Conservation (phyloP, 2,797 vertebrate genomes). For the Amphiprion clarkii region DNA sequence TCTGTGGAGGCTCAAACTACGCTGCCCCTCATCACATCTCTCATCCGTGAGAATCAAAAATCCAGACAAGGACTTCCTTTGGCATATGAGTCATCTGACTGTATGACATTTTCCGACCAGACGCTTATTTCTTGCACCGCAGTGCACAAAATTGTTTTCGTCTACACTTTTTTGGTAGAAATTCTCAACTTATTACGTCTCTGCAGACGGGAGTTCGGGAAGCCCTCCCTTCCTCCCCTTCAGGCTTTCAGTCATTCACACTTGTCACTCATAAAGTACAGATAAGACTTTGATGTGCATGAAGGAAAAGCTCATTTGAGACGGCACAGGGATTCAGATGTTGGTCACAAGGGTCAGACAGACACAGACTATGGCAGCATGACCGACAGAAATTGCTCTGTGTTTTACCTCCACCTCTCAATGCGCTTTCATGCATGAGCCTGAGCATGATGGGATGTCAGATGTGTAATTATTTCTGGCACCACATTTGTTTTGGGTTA, state of each 20-base stretch:
- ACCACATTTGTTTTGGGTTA: not conserved
- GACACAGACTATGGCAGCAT: not conserved
- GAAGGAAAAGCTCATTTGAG: slow-evolving; percentile 29
- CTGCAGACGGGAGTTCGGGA: slow-evolving; percentile 3
- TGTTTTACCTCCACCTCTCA: not conserved
- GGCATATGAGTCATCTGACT: slow-evolving; percentile 9
- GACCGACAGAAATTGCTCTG: not conserved
- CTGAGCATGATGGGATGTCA: slow-evolving; percentile 6
- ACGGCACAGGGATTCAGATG: slow-evolving; percentile 2
- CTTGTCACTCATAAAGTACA: slow-evolving; percentile 13
- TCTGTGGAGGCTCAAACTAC: not conserved
- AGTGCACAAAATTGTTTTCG: not conserved
- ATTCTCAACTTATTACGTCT: not conserved
- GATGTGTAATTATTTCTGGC: not conserved
- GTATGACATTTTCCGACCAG: not conserved
- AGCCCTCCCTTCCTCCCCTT: slow-evolving; percentile 25
- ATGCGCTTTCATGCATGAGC: not conserved
- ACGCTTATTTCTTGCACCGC: not conserved
- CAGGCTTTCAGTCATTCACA: not conserved
- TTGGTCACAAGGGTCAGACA: not conserved
- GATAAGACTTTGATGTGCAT: slow-evolving; percentile 12
- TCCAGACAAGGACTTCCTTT: slow-evolving; percentile 5
- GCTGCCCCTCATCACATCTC: not conserved
- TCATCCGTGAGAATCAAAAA: slow-evolving; percentile 22
- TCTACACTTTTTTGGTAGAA: no score